These are phyloP conservation scores for Ibycter americanus DNA, from an alignment of 2,797 vertebrate genomes.

Conservation along the genomic window DNA sequence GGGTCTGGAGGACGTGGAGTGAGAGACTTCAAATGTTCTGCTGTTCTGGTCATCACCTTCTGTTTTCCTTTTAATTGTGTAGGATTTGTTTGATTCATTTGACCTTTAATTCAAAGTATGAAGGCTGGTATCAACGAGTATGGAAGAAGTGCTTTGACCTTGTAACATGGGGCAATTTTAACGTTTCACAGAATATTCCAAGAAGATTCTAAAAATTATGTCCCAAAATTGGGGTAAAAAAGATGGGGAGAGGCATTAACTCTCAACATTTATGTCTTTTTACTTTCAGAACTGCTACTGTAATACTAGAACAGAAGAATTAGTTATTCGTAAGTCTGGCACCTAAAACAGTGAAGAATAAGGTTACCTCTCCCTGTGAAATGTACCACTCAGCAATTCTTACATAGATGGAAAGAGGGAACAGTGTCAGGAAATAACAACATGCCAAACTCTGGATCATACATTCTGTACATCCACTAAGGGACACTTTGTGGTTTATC, in stretches of 20 bases:
- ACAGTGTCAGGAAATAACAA: neutral
- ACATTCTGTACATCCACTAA: neutral
- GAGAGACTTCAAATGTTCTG: neutral
- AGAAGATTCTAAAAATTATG: neutral
- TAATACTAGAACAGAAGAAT: neutral
- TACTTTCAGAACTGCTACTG: neutral
- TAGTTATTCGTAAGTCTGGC: neutral
- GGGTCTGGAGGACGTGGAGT: neutral
- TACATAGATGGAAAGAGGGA: neutral
- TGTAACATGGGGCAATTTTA: neutral
- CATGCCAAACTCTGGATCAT: neutral
- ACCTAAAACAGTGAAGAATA: neutral
- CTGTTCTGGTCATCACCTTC: neutral
- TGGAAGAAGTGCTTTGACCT: neutral
- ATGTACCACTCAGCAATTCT: neutral
- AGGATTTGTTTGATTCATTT: neutral
- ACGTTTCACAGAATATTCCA: neutral
- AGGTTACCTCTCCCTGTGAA: neutral
- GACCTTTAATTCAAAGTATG: neutral
- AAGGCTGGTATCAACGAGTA: neutral
- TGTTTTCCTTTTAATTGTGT: neutral
- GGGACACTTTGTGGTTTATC: neutral
- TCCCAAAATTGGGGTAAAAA: neutral
- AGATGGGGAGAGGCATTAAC: neutral
- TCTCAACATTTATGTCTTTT: neutral